Evolutionary conservation across 2,888 invertebrate genomes (phyloP).

Genomic region (Clistopyga incitator): DNA sequence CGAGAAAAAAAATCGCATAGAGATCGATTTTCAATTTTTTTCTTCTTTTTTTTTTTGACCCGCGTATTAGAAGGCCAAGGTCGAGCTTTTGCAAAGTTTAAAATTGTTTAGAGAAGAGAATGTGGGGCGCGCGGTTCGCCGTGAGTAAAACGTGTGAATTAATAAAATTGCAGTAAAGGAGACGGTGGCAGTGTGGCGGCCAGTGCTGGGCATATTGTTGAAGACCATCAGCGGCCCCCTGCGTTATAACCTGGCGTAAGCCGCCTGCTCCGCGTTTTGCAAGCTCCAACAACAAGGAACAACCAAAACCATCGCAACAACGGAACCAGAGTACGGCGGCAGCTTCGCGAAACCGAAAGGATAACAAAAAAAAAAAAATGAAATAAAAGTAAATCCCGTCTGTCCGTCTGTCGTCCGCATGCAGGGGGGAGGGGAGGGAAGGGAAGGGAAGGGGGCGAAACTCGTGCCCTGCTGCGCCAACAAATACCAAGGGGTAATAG

Average conservation of each 20-base stretch:
- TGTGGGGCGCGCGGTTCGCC: too few species aligned
- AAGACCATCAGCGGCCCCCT: slow-evolving; percentile 79
- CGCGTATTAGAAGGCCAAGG: too few species aligned
- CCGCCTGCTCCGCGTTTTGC: slow-evolving; percentile 77
- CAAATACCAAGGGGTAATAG: slow-evolving; percentile 37
- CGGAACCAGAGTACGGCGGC: slow-evolving; percentile 45
- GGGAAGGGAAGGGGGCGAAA: slow-evolving; percentile 45
- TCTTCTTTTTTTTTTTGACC: too few species aligned
- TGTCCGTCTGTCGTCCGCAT: slow-evolving; percentile 55
- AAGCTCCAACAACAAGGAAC: slow-evolving; percentile 65
- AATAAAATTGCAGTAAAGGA: slow-evolving; percentile 86
- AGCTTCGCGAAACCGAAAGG: slow-evolving; percentile 46
- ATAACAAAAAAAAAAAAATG: slow-evolving; percentile 43
- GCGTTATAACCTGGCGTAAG: slow-evolving; percentile 82
- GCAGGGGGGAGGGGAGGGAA: slow-evolving; percentile 53
- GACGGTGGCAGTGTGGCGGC: slow-evolving; percentile 86
- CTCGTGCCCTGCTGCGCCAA: slow-evolving; percentile 50
- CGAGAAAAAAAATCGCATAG: too few species aligned
- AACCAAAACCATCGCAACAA: slow-evolving; percentile 52
- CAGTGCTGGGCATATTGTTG: slow-evolving; percentile 79
- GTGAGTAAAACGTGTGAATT: not conserved
- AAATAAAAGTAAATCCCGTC: slow-evolving; percentile 52
- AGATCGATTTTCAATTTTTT: too few species aligned
- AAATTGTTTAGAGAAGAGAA: not conserved
- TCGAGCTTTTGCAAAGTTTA: too few species aligned